Conservation (phyloP, 1,140 invertebrate genomes). For the Tetramorium simillimum region DNA sequence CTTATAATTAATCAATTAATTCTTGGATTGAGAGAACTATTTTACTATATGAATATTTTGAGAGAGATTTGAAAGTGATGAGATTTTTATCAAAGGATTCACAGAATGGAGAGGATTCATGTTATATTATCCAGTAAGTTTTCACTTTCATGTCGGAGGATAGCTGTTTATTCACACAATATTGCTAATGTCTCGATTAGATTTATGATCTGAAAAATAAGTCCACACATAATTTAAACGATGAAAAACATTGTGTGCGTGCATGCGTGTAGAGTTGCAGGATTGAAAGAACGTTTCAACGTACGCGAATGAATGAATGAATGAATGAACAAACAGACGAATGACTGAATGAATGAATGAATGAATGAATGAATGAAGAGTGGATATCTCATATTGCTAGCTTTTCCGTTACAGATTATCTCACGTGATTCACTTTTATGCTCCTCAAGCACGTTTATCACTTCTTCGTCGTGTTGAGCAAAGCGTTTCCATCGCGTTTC, state of each 20-base stretch:
- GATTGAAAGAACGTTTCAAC: not conserved
- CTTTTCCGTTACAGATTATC: slow-evolving; percentile 28
- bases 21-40: not conserved
- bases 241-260: not conserved
- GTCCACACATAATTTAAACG: not conserved
- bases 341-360: too few relatives aligned
- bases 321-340: not conserved
- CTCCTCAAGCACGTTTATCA: slow-evolving; percentile 43
- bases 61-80: not conserved
- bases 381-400: not conserved
- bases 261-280: not conserved
- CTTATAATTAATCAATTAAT: not conserved
- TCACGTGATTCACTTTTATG: slow-evolving; percentile 27
- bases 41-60: not conserved
- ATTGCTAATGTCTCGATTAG: not conserved
- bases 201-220: not conserved
- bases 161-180: not conserved
- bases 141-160: not conserved
- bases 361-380: not conserved
- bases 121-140: not conserved
- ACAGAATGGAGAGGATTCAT: not conserved
- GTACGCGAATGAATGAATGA: not conserved
- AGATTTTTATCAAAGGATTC: not conserved
- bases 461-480: slow-evolving; percentile 30
- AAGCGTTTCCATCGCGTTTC: slow-evolving; percentile 41